Evolutionary conservation across 1,140 invertebrate genomes (phyloP), one percentile per base, ranked within the genome.

Genomic region (Drosophila trapezifrons): DNA sequence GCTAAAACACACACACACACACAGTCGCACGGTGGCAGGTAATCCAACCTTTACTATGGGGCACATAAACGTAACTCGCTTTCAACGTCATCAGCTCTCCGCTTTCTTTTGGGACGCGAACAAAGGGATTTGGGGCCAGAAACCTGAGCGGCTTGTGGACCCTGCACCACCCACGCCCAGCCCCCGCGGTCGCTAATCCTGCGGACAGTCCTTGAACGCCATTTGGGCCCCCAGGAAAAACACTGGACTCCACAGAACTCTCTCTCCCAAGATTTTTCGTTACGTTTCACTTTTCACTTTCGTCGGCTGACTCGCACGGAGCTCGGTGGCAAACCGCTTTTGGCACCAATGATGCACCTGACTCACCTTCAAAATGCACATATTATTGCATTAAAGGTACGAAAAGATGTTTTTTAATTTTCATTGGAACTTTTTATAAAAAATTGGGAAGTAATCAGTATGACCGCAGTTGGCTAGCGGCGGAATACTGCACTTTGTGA

Each of bases 301-400:
- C 29, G 17, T 71, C 35, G 46, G 15, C n/a, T 18, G n/a, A 42
- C 54, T 38, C 20, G 13, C 6, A 9, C 18, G n/a, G 20, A 12
- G 38, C 6, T 66, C 27, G 43, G 8, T 56, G 2, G 15, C 20
- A 42, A 32, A 25, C 27, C 9, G 15, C 4, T 58, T 49, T 40
- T n/a, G 17, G 32, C 49, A 57, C 37, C 62, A 43, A 40, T 35
- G 20, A 7, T 40, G 25, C 37, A 49, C 71, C 71, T 12, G 71
- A 80, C 83, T 87, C 84, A 87, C 83, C 83, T 87, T 87, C 84
- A 87, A 87, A 87, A 89, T 87, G 76, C 84, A 87, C 83, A 87
- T 87, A 87, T 87, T 87, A 86, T 85, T 86, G 82, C 83, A 80
- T 85, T 85, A 86, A 85, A 86, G 82, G 81, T 85, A 86, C 67